phyloP scores from a whole-genome alignment of 1,140 invertebrate species.

The Cydia pomonella region DNA sequence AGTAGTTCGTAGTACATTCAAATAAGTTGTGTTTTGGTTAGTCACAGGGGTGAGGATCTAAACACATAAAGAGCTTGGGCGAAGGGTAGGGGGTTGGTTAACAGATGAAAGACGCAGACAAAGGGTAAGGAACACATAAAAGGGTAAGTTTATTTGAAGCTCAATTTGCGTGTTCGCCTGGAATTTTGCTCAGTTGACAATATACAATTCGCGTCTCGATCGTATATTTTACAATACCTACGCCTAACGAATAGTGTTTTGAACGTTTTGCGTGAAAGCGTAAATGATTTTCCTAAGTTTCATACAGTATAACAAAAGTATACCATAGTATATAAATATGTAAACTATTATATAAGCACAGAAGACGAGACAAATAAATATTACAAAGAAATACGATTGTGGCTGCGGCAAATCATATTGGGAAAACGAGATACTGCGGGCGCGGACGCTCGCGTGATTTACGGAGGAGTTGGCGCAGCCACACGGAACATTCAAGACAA shows the following conservation, averaged over 20 bases:
- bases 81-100: conserved; percentile 77
- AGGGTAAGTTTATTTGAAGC: conserved; percentile 79
- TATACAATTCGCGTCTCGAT: conserved; percentile 68
- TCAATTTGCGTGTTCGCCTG: conserved; percentile 78
- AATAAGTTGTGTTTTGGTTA: conserved; percentile 76
- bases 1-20: conserved; percentile 72
- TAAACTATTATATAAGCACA: conserved; percentile 80
- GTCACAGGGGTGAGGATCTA: conserved; percentile 78
- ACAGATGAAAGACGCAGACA: conserved; percentile 85
- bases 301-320: conserved; percentile 70
- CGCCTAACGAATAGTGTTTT: conserved; percentile 68
- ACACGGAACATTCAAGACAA: conserved; percentile 80
- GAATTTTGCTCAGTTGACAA: conserved; percentile 73
- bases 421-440: conserved; percentile 44
- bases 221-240: conserved; percentile 72
- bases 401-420: conserved; percentile 64
- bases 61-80: conserved; percentile 81
- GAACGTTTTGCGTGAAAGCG: conserved; percentile 79
- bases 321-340: conserved; percentile 65
- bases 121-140: conserved; percentile 83
- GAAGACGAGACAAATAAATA: conserved; percentile 81
- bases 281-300: conserved; percentile 80
- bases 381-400: conserved; percentile 69
- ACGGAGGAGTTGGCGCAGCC: conserved; percentile 66
- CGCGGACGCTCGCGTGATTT: conserved; percentile 44